These are phyloP conservation scores for Diadema setosum DNA, from an alignment of 35 echinoderm and acorn worm genomes.

Conservation along the genomic window DNA sequence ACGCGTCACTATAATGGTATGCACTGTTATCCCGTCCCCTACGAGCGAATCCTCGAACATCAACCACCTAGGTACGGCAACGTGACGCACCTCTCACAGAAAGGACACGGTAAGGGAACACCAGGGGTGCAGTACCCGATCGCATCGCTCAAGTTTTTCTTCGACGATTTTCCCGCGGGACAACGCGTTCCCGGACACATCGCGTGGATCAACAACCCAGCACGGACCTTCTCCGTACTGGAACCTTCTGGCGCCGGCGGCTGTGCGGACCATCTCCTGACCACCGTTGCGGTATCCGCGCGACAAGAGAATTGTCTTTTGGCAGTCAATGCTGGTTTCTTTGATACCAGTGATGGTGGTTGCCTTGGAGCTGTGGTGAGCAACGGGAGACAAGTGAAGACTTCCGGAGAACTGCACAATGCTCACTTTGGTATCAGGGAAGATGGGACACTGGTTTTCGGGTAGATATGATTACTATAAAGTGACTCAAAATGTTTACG, in stretches of 20 bases:
- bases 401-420: constrained; percentile 68
- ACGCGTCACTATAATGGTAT: constrained; percentile 52
- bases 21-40: constrained; percentile 57
- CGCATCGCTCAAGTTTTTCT: constrained; percentile 29
- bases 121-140: constrained; percentile 41
- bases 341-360: constrained; percentile 19
- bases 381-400: constrained; percentile 52
- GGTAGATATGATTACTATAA: constrained; percentile 59
- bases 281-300: constrained; percentile 1
- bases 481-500: too few relatives aligned
- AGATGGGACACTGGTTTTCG: constrained; percentile 84
- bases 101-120: neutral
- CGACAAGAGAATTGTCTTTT: constrained; percentile 51
- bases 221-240: constrained; percentile 53
- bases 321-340: constrained; percentile 61
- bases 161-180: constrained; percentile 19
- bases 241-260: constrained; percentile 37
- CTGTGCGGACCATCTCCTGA: neutral
- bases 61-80: constrained; percentile 83
- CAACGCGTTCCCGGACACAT: constrained; percentile 54
- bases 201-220: constrained; percentile 27
- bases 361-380: constrained; percentile 68
- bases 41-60: constrained; percentile 67
- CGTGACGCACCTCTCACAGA: constrained; percentile 61
- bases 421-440: constrained; percentile 86